Evolutionary conservation across 1,140 invertebrate genomes (phyloP).

Genomic region (Magallana angulata): DNA sequence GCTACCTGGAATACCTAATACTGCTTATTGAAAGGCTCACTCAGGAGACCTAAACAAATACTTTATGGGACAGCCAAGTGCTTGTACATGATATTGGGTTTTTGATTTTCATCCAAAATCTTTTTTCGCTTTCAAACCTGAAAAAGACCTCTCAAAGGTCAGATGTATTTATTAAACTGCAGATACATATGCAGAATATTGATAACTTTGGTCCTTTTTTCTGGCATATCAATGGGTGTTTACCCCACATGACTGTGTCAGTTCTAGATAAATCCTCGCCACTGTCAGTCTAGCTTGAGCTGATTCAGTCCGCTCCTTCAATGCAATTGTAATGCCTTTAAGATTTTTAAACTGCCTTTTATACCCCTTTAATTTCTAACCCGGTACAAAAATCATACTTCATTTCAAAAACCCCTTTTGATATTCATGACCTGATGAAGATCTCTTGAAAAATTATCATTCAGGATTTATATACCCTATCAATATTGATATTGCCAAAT

Average conservation of each 20-base stretch:
- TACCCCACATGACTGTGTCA: not conserved
- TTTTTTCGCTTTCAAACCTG: not conserved
- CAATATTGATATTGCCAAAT: constrained; percentile 13
- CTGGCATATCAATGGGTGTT: constrained; percentile 22
- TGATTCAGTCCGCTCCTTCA: not conserved
- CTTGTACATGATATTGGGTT: constrained; percentile 35
- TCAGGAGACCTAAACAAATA: constrained; percentile 22
- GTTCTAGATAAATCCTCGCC: not conserved
- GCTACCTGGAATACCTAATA: constrained; percentile 35
- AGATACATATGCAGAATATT: constrained; percentile 20
- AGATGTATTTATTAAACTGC: constrained; percentile 30
- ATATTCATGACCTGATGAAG: constrained; percentile 23
- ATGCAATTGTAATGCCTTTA: constrained; percentile 8
- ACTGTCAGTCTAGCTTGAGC: not conserved
- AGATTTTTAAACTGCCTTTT: constrained; percentile 25
- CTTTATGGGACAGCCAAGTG: constrained; percentile 22
- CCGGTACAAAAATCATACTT: not conserved
- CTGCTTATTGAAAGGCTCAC: constrained; percentile 24
- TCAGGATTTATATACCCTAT: constrained; percentile 16
- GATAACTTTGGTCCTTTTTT: constrained; percentile 37
- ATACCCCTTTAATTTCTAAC: constrained; percentile 5
- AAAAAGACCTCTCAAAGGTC: constrained; percentile 1
- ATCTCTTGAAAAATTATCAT: not conserved
- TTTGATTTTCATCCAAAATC: constrained; percentile 24
- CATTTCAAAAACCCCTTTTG: constrained; percentile 7